phyloP scores from a whole-genome alignment of 2,113 vertebrate species.

The Gymnocephalus cernua region DNA sequence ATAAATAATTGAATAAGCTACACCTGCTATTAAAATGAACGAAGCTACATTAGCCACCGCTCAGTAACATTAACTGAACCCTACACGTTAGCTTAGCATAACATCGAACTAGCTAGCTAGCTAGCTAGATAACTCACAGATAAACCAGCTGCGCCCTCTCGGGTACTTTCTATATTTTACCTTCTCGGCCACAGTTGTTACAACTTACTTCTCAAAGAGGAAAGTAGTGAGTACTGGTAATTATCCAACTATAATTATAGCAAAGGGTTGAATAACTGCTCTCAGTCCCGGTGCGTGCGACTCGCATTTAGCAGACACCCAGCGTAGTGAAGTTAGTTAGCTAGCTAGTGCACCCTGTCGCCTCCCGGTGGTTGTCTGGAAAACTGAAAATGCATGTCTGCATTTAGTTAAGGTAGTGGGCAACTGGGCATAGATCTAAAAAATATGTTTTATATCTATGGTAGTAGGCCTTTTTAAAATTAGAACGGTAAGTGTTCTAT shows the following conservation, averaged over 20 bases:
- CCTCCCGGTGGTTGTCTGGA: slow-evolving; percentile 44
- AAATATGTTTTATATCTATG: no score
- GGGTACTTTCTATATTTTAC: neutral
- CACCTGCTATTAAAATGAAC: slow-evolving; percentile 50
- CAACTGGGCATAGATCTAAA: no score
- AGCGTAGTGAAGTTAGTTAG: no score
- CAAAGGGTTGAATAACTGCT: slow-evolving; percentile 8
- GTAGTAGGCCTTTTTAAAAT: no score
- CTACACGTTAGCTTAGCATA: slow-evolving; percentile 63
- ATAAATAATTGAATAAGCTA: neutral
- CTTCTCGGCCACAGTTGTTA: neutral
- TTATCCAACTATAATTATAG: slow-evolving; percentile 12
- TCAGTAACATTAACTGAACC: slow-evolving; percentile 7
- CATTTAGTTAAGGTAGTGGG: neutral
- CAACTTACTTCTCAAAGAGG: neutral
- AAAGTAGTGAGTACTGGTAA: neutral
- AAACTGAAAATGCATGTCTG: neutral
- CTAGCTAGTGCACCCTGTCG: neutral
- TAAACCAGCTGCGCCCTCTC: neutral
- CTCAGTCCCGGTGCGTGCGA: slow-evolving; percentile 18
- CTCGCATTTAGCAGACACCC: slow-evolving; percentile 30
- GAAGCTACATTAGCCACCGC: slow-evolving; percentile 51
- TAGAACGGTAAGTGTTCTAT: neutral
- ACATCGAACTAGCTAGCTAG: slow-evolving; percentile 12
- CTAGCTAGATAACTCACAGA: slow-evolving; percentile 1